phyloP scores from a whole-genome alignment of 2,797 vertebrate genomes.

The Synaphobranchus kaupii region DNA sequence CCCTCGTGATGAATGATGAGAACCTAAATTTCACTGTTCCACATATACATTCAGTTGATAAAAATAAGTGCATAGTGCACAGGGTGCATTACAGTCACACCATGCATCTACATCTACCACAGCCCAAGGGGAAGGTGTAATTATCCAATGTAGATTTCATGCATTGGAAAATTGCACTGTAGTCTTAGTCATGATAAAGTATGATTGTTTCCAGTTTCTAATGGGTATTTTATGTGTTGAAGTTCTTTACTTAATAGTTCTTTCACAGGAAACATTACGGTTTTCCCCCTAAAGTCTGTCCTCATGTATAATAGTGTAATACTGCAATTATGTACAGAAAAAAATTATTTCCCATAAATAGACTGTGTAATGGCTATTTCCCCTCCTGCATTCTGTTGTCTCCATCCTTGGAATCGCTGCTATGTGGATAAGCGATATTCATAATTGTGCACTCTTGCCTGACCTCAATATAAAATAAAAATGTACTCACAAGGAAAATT shows the following conservation, averaged over 20 bases:
- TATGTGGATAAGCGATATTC: conserved; percentile 17
- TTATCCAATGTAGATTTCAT: conserved; percentile 22
- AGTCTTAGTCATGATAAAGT: conserved; percentile 21
- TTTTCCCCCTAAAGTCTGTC: background rate
- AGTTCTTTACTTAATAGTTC: conserved; percentile 4
- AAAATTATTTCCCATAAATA: conserved; percentile 22
- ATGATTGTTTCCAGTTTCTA: background rate
- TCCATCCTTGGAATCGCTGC: background rate
- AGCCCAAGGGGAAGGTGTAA: background rate
- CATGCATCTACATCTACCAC: background rate
- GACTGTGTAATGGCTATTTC: background rate
- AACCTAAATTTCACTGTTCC: background rate
- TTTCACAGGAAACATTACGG: background rate
- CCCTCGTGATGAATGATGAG: background rate
- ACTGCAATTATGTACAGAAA: background rate
- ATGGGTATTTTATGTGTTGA: conserved; percentile 19
- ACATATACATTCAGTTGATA: background rate
- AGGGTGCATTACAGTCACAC: background rate
- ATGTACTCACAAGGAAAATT: background rate
- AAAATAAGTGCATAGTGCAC: background rate
- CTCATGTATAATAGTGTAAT: background rate
- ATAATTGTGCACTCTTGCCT: background rate
- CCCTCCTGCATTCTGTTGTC: background rate
- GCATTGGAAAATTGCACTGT: background rate
- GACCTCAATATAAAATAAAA: conserved; percentile 5